phyloP scores from a whole-genome alignment of 2,888 invertebrate species.

The Ctenicera cuprea region DNA sequence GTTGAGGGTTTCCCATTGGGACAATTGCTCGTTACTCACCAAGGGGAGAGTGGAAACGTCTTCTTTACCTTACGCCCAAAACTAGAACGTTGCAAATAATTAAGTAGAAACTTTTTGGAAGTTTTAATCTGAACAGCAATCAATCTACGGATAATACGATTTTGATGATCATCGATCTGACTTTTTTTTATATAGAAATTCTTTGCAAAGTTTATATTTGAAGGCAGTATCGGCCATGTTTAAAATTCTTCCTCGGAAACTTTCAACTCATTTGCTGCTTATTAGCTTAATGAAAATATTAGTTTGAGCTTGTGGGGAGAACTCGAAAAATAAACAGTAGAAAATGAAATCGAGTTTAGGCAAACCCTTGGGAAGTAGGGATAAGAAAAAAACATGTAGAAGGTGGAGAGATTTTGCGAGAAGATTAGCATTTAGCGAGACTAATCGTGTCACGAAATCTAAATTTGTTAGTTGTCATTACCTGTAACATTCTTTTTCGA shows the following conservation, averaged over 20 bases:
- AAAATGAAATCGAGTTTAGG: neutral
- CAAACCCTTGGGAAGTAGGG: neutral
- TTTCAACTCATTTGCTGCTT: neutral
- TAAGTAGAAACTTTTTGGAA: neutral
- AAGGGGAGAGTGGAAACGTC: slow-evolving; percentile 5
- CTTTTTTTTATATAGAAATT: neutral
- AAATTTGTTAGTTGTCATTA: slow-evolving; percentile 43
- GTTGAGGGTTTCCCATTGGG: slow-evolving; percentile 29
- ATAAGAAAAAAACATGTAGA: neutral
- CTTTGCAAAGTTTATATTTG: neutral
- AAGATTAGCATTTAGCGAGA: slow-evolving; percentile 28
- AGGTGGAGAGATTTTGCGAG: slow-evolving; percentile 7
- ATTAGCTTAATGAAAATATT: slow-evolving; percentile 17
- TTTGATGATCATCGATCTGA: neutral
- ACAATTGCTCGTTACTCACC: slow-evolving; percentile 45
- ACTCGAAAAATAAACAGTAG: neutral
- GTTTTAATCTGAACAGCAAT: slow-evolving; percentile 15
- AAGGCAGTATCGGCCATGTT: neutral
- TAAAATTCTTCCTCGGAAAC: slow-evolving; percentile 8
- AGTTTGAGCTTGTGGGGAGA: neutral
- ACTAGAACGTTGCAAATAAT: neutral
- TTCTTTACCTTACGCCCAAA: slow-evolving; percentile 5
- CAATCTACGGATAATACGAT: slow-evolving; percentile 17
- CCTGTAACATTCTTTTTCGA: slow-evolving; percentile 34
- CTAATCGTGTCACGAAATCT: slow-evolving; percentile 45